Evolutionary conservation across 2,888 invertebrate species (phyloP).

Genomic region (Seira ritae): DNA sequence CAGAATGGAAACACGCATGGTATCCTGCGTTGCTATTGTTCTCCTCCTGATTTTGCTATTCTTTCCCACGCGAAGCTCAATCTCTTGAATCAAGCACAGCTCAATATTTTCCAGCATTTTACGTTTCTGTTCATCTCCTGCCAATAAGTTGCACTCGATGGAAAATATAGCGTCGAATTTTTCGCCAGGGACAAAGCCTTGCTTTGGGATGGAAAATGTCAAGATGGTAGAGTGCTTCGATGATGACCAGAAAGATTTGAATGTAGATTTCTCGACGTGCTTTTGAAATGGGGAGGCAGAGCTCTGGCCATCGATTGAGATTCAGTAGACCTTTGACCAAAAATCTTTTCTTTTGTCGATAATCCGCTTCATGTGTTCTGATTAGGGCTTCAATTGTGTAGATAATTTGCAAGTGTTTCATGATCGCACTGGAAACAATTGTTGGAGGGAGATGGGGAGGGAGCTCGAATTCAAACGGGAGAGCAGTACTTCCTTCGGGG

Average conservation of each 20-base stretch:
- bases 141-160: background rate
- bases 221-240: background rate
- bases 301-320: slow-evolving; percentile 32
- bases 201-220: slow-evolving; percentile 34
- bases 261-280: slow-evolving; percentile 17
- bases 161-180: background rate
- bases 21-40: slow-evolving; percentile 16
- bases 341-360: slow-evolving; percentile 10
- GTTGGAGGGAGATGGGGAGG: slow-evolving; percentile 34
- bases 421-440: background rate
- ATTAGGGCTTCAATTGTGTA: slow-evolving; percentile 38
- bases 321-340: slow-evolving; percentile 34
- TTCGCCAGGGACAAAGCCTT: slow-evolving; percentile 51
- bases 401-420: slow-evolving; percentile 25
- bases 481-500: slow-evolving; percentile 36
- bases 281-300: slow-evolving; percentile 23
- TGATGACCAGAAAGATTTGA: slow-evolving; percentile 34
- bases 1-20: background rate
- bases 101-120: slow-evolving; percentile 19
- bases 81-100: slow-evolving; percentile 1
- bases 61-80: slow-evolving; percentile 8
- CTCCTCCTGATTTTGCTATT: slow-evolving; percentile 16
- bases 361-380: background rate
- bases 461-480: slow-evolving; percentile 46
- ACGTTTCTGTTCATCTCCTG: background rate